A percentile compares a stretch with the other conserved stretches of the same genome.
phyloP scores from a whole-genome alignment of 2,797 vertebrate genomes.

The Garrulus glandarius region DNA sequence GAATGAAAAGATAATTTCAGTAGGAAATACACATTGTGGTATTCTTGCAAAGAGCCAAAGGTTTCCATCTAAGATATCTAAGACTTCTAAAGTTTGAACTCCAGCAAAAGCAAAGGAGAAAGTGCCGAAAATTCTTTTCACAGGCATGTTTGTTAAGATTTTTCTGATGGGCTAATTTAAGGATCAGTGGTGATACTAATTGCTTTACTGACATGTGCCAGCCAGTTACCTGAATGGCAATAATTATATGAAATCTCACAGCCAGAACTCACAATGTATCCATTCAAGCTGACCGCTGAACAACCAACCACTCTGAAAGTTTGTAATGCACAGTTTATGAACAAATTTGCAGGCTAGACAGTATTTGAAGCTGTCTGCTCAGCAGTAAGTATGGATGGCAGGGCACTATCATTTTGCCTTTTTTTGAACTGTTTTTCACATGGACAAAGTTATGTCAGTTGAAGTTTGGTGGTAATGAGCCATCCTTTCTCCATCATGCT shows the following conservation, averaged over 20 bases:
- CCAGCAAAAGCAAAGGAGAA: neutral
- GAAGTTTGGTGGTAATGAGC: neutral
- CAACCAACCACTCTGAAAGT: neutral
- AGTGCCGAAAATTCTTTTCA: neutral
- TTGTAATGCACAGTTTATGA: neutral
- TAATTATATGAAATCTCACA: neutral
- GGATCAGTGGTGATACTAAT: neutral
- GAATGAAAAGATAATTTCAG: neutral
- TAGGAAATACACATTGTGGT: neutral
- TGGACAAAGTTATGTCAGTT: neutral
- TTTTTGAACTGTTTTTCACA: neutral
- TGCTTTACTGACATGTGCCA: neutral
- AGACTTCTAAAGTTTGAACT: neutral
- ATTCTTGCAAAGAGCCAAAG: neutral
- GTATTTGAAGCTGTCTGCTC: neutral
- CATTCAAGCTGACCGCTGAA: neutral
- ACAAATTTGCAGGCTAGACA: neutral
- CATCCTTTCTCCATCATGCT: neutral
- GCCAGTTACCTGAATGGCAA: neutral
- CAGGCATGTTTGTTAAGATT: neutral
- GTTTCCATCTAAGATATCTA: neutral
- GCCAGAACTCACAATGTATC: neutral
- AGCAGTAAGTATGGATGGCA: neutral
- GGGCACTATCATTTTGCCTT: neutral
- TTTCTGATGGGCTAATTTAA: neutral